These are phyloP conservation scores for Melanotaenia duboulayi DNA, from an alignment of 2,113 vertebrate genomes.

Conservation along the genomic window DNA sequence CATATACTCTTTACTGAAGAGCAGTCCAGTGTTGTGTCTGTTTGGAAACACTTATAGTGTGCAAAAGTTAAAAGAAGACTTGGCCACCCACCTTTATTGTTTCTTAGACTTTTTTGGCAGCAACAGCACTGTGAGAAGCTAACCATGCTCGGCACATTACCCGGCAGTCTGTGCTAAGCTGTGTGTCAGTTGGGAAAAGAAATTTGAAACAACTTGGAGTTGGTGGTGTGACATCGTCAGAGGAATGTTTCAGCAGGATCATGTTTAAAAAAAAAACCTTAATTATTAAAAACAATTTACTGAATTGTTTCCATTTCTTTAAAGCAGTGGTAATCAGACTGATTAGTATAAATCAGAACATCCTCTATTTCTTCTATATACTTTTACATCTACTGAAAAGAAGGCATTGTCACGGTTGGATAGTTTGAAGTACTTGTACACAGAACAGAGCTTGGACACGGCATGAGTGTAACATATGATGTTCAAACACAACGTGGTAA, in stretches of 20 bases:
- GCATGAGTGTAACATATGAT: neutral
- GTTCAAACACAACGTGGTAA: neutral
- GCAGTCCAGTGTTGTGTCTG: slow-evolving; percentile 13
- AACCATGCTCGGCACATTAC: slow-evolving; percentile 44
- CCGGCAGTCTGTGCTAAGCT: slow-evolving; percentile 26
- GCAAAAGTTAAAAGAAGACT: slow-evolving; percentile 29
- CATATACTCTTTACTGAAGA: neutral
- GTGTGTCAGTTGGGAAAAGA: slow-evolving; percentile 36
- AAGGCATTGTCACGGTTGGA: neutral
- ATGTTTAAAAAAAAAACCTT: slow-evolving; percentile 28
- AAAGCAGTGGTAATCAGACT: neutral
- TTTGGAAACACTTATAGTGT: slow-evolving; percentile 16
- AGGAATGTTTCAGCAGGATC: slow-evolving; percentile 18
- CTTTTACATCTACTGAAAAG: neutral
- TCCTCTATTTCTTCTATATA: neutral
- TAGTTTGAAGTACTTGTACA: neutral
- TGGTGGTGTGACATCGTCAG: slow-evolving; percentile 42
- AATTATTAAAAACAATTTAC: no score
- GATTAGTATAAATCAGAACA: neutral
- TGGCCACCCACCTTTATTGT: slow-evolving; percentile 60
- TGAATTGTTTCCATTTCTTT: neutral
- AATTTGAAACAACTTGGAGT: slow-evolving; percentile 40
- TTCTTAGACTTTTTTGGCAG: slow-evolving; percentile 54
- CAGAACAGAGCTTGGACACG: neutral
- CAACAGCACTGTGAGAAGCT: slow-evolving; percentile 25